phyloP scores from a whole-genome alignment of 2,113 vertebrate genomes.

The Speoplatyrhinus poulsoni region DNA sequence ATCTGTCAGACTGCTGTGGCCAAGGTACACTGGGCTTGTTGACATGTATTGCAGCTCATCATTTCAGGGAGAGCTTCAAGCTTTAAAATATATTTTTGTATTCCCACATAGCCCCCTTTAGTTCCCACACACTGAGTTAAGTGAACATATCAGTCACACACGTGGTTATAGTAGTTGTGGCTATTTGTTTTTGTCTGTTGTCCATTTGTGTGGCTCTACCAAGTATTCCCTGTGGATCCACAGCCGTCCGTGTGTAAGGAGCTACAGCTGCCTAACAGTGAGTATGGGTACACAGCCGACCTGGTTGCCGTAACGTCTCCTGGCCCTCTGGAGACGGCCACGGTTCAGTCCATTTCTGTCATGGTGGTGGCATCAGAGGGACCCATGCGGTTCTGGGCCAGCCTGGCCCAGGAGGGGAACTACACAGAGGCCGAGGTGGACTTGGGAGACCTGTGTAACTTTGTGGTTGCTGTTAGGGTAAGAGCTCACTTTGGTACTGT shows the following conservation, averaged over 20 bases:
- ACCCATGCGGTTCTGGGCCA: conserved; percentile 87
- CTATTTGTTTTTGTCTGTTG: no score
- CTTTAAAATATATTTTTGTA: no score
- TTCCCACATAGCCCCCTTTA: no score
- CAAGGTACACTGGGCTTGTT: conserved; percentile 77
- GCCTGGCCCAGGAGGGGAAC: conserved; percentile 83
- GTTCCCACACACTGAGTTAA: no score
- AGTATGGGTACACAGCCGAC: conserved; percentile 79
- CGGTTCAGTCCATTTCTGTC: conserved; percentile 82
- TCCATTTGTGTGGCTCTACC: not conserved
- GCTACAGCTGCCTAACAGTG: conserved; percentile 87
- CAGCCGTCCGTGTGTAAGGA: conserved; percentile 93
- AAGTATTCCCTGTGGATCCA: not conserved
- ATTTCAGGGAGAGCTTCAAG: no score
- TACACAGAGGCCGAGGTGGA: conserved; percentile 81
- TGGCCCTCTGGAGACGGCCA: conserved; percentile 72
- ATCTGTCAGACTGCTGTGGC: conserved; percentile 86
- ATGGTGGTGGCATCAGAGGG: conserved; percentile 87
- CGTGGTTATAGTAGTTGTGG: no score
- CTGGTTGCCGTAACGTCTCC: conserved; percentile 83
- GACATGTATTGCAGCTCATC: not conserved
- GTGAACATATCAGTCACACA: no score
- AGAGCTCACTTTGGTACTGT: not conserved
- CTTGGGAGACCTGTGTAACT: conserved; percentile 82
- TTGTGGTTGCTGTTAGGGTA: conserved; percentile 87